Conservation (phyloP, 92 coral and sea anemone genomes). For the Muricea muricata region DNA sequence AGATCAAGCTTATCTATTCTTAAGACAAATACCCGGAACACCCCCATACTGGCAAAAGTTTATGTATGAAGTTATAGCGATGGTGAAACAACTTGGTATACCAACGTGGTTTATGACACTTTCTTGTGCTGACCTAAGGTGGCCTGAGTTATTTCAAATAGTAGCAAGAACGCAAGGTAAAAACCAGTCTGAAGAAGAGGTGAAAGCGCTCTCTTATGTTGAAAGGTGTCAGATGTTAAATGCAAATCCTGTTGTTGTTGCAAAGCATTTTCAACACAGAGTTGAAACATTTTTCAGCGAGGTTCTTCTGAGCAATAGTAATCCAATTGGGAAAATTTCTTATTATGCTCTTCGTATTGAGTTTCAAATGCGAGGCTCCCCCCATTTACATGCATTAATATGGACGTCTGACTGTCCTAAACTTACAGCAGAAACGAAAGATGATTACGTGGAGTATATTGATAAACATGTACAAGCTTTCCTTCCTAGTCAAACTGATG, state of each 20-base stretch:
- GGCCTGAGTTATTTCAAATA: not conserved
- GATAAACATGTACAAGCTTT: not conserved
- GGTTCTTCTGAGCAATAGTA: not conserved
- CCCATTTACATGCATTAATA: not conserved
- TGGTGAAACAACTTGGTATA: not conserved
- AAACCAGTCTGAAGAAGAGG: not conserved
- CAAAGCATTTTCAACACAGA: not conserved
- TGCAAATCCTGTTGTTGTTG: not conserved
- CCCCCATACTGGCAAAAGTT: not conserved
- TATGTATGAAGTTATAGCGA: not conserved
- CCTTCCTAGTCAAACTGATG: not conserved
- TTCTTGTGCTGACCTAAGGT: not conserved
- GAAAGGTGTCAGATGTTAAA: not conserved
- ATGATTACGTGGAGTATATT: not conserved
- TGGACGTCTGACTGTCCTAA: not conserved
- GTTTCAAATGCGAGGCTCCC: not conserved
- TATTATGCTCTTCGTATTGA: not conserved
- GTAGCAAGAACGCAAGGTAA: not conserved
- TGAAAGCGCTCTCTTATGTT: not conserved
- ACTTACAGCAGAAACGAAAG: not conserved
- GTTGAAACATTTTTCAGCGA: not conserved
- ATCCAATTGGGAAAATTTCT: not conserved
- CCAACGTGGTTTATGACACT: not conserved
- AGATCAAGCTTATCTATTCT: not conserved
- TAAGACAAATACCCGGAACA: not conserved